Percentiles rank a stretch among this genome's conserved stretches.
These are phyloP conservation scores for Pedetes capensis DNA, from an alignment of 2,113 vertebrate genomes.

Conservation along the genomic window DNA sequence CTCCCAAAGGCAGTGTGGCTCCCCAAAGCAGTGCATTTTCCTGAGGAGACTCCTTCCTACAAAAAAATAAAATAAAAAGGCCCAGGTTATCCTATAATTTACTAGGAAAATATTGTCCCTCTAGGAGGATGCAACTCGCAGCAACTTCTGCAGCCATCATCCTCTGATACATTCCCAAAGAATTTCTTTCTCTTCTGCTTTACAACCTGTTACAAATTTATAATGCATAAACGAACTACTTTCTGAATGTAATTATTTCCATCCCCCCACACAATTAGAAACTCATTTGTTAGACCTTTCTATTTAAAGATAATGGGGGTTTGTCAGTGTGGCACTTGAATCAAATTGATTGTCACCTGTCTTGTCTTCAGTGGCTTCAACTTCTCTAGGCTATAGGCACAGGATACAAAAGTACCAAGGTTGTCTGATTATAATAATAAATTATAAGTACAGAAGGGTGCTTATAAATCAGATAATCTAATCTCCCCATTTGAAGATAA, in stretches of 20 bases:
- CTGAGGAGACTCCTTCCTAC: background rate
- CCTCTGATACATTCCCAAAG: background rate
- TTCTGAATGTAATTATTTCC: background rate
- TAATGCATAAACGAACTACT: background rate
- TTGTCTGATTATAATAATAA: background rate
- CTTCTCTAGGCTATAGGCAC: background rate
- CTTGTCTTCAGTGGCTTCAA: constrained; percentile 1
- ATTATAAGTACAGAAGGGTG: background rate
- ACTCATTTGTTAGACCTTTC: background rate
- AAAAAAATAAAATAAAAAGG: background rate
- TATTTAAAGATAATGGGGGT: background rate
- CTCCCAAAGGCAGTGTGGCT: background rate
- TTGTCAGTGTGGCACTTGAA: background rate
- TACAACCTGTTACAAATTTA: constrained; percentile 12
- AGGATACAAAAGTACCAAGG: background rate
- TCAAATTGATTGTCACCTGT: background rate
- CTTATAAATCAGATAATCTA: background rate
- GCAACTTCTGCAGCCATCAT: background rate
- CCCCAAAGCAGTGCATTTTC: background rate
- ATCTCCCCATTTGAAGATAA: background rate
- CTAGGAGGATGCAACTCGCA: background rate
- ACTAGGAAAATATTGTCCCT: background rate
- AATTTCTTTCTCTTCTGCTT: background rate
- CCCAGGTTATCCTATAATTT: background rate
- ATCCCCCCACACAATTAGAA: background rate